Base-by-base conservation (phyloP, 1,140 invertebrate species). In the Pachyrhynchus sulphureomaculatus region DNA sequence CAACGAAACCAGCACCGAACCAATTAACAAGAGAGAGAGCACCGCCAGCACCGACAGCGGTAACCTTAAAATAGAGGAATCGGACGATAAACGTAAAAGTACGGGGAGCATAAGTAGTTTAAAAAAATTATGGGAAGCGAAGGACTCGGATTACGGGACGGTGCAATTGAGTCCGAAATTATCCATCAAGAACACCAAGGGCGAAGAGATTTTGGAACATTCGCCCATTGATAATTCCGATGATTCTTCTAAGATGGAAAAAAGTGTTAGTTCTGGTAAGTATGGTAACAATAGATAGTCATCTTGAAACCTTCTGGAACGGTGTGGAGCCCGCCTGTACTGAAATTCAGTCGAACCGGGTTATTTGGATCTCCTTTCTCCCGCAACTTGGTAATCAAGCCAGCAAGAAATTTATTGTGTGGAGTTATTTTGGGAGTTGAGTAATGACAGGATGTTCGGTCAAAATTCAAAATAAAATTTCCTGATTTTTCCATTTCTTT, bases 101-200 rank as follows among this genome's bases (percentile, higher is more conserved):
- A 94, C 92, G 26, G 92, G 93, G 47, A 94, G 92, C 77, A 95
- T 96, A 72, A 93, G 87, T 74, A 95, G 90, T 74, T 80, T 96
- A 64, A 95, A 95, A 73, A 93, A 93, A 76, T 77, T 96, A 20
- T 96, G 93, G 93, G 93, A 94, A 78, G 88, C 84, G 71, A 86
- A 87, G 70, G 77, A 77, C 2, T 58, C 63, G 6, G 73, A 75
- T 45, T 56, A 54, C 6, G 66, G 64, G 8, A 72, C 60, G 39
- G 71, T 75, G 24, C 82, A 86, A 29, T 72, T 84, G 1, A 88
- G 86, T 74, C 88, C 87, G 0, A 87, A 87, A 67, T 70, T 86
- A 41, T 77, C 79, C 18, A 70, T 80, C 1, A 81, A 82, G 64
- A 79, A 79, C 15, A 67, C 62, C 4, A 68, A 51, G 49, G 77